Percentiles rank a stretch among this genome's conserved stretches.
phyloP scores from a whole-genome alignment of 2,113 vertebrate species.

The Philantomba maxwellii region DNA sequence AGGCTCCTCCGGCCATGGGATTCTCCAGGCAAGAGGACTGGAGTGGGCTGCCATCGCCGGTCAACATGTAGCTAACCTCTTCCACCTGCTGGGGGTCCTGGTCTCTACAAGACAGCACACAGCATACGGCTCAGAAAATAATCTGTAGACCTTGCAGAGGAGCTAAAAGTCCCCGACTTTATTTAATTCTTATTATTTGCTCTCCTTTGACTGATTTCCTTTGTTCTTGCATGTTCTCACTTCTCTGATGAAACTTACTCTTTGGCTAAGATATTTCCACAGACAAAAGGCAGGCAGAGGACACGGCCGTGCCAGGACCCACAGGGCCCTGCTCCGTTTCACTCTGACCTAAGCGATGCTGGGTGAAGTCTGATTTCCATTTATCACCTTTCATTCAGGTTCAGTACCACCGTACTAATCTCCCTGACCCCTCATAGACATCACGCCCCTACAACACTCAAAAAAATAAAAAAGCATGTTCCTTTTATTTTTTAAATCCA shows the following conservation, averaged over 20 bases:
- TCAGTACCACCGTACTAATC: neutral
- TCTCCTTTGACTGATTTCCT: neutral
- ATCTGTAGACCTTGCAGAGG: neutral
- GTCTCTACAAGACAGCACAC: neutral
- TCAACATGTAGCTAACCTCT: neutral
- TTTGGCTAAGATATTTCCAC: neutral
- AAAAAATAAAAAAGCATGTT: neutral
- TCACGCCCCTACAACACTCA: neutral
- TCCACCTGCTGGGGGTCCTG: neutral
- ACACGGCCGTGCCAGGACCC: rapidly evolving
- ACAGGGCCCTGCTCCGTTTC: neutral
- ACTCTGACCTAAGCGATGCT: neutral
- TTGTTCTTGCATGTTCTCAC: neutral
- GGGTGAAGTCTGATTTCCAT: neutral
- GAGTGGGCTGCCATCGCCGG: too few species aligned
- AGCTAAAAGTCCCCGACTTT: neutral
- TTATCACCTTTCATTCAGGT: neutral
- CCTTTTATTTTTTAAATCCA: neutral
- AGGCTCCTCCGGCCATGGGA: rapidly evolving
- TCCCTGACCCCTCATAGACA: neutral
- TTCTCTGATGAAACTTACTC: neutral
- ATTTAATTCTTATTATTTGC: neutral
- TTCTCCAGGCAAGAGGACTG: too few species aligned
- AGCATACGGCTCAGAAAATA: neutral
- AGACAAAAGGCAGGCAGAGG: neutral